Percentiles rank a stretch among this genome's conserved stretches.
Evolutionary conservation across 2,888 invertebrate species (phyloP).

Genomic region (Ochropleura plecta): DNA sequence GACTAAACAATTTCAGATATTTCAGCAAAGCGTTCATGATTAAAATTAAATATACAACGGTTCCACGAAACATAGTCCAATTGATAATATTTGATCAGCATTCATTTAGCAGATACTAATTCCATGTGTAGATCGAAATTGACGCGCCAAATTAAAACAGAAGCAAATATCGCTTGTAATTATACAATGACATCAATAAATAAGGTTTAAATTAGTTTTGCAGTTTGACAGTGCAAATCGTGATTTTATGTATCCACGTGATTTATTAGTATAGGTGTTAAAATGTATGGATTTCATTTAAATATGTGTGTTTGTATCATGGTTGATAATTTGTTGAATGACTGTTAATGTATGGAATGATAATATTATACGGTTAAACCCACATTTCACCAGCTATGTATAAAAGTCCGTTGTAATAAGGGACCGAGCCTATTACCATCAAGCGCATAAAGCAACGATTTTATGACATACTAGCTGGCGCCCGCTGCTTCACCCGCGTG

Average conservation of each 20-base stretch:
- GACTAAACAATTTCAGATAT: background rate
- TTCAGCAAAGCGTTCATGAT: conserved; percentile 4
- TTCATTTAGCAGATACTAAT: conserved; percentile 41
- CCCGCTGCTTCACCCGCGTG: too few relatives aligned
- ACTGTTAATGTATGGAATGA: background rate
- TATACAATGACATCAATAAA: conserved; percentile 36
- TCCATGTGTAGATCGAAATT: conserved; percentile 50
- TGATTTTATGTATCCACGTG: conserved; percentile 51
- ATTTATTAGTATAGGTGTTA: conserved; percentile 39
- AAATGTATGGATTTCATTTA: conserved; percentile 24
- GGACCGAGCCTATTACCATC: too few relatives aligned
- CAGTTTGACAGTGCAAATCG: conserved; percentile 26
- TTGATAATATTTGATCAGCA: conserved; percentile 33
- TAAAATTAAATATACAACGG: conserved; percentile 24
- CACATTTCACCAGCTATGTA: too few relatives aligned
- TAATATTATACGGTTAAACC: background rate
- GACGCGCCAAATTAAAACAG: conserved; percentile 50
- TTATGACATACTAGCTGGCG: too few relatives aligned
- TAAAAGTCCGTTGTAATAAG: too few relatives aligned
- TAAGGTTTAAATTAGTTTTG: conserved; percentile 57
- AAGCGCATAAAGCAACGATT: too few relatives aligned
- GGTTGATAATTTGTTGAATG: background rate
- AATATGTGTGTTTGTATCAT: background rate
- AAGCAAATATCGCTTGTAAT: conserved; percentile 40
- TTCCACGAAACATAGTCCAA: conserved; percentile 1